Evolutionary conservation across 2,888 invertebrate species (phyloP), one percentile per base, ranked within the genome.

Genomic region (Chrysomela aeneicollis): DNA sequence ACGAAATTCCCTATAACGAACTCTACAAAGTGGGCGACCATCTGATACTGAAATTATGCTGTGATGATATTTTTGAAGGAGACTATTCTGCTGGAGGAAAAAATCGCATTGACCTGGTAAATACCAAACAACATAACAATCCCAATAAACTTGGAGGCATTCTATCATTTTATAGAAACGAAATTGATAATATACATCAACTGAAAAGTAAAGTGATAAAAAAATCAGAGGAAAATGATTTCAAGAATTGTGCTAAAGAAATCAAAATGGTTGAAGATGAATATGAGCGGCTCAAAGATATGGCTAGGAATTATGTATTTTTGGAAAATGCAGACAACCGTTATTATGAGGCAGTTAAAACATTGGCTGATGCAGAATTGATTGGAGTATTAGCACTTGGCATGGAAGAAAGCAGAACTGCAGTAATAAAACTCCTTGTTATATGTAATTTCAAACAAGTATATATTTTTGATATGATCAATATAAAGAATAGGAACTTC

Each of bases 51-150:
- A 67, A 73, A 58, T 42, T 74, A 35, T 63, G 54, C 46, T 63
- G 53, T n/a, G 51, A 64, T n/a, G 70, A 73, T 30, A 67, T 73
- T 18, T 73, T 68, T 51, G 71, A 74, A 66, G 74, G 74, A 10
- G 68, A 70, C 17, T 71, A 70, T 22, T 61, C 61, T 17, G 70
- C 63, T 54, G 69, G 73, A 19, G 73, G 71, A 9, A 65, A 67
- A 51, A 67, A 71, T 46, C 66, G 66, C 4, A 70, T 74, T 15
- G 69, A 66, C 8, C 59, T 74, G 2, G 55, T 50, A 1, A 69
- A 74, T 37, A 66, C 63, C 0, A 64, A 58, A 35, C 71, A 73
- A 37, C 72, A 73, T 57, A 72, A 74, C 49, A 73, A 73, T 52
- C 47, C 61, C 15, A 72, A 26, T 12, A 68, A 65, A 42, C 53